Evolutionary conservation across 2,113 vertebrate genomes (phyloP).

Genomic region (Scolopax mira): DNA sequence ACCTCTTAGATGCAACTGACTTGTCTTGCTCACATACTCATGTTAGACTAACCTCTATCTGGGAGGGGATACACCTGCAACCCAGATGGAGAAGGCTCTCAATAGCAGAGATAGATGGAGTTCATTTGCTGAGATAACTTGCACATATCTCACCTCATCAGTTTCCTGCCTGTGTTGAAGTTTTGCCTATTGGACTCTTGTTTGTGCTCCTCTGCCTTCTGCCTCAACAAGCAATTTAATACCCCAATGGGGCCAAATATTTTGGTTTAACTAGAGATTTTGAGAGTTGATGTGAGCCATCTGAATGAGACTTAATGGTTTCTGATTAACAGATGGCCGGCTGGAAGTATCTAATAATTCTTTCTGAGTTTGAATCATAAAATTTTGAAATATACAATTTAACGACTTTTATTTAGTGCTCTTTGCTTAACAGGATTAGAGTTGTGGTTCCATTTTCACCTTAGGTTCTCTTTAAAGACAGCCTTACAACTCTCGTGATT

Average conservation of each 20-base stretch:
- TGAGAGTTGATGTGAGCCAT: background rate
- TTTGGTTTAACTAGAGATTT: background rate
- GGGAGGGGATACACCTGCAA: background rate
- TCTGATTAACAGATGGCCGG: background rate
- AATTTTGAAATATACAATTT: background rate
- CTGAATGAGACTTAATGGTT: background rate
- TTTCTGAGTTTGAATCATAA: background rate
- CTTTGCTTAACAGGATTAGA: background rate
- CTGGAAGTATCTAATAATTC: background rate
- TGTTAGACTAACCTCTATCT: background rate
- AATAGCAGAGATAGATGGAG: accelerated
- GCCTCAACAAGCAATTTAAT: background rate
- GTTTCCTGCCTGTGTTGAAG: background rate
- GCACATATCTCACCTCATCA: background rate
- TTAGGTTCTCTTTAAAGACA: background rate
- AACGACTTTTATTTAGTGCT: background rate
- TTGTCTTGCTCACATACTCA: background rate
- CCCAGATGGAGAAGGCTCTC: background rate
- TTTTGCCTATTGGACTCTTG: background rate
- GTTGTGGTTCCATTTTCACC: background rate
- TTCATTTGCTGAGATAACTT: background rate
- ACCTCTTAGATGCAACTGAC: background rate
- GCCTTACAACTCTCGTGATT: background rate
- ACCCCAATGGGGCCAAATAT: background rate
- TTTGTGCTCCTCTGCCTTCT: background rate